Conservation (phyloP, 2,113 vertebrate species). For the Dasypus novemcinctus region DNA sequence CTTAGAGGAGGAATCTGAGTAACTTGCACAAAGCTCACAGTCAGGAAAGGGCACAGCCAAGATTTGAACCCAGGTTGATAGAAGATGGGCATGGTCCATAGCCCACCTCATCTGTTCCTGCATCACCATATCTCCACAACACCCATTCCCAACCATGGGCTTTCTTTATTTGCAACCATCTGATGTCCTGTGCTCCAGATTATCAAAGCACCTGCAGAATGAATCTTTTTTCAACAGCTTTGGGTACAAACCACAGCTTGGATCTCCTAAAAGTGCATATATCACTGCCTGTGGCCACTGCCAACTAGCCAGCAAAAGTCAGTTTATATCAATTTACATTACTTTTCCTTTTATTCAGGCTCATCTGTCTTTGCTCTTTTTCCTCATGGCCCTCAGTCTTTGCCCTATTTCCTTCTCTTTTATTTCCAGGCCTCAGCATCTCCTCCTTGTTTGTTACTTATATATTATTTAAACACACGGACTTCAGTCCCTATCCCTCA, state of each 20-base stretch:
- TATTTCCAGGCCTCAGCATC: background rate
- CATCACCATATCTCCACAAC: background rate
- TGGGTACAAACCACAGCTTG: background rate
- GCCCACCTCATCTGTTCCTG: background rate
- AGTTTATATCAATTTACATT: background rate
- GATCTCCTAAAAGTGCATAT: background rate
- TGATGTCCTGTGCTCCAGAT: background rate
- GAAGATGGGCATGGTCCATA: background rate
- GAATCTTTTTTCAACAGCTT: background rate
- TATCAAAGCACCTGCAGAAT: background rate
- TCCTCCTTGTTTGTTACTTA: background rate
- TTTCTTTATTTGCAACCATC: background rate
- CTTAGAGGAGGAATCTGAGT: background rate
- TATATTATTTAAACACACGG: background rate
- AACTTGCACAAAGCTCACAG: background rate
- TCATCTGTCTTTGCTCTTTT: background rate
- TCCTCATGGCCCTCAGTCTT: background rate
- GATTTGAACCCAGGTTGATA: fast-evolving
- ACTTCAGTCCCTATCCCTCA: background rate
- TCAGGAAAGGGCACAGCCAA: background rate
- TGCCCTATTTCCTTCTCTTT: background rate
- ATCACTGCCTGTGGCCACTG: background rate
- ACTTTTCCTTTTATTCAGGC: background rate
- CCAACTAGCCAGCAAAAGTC: background rate
- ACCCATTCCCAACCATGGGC: background rate